Percentiles rank a stretch among this genome's conserved stretches.
phyloP scores from a whole-genome alignment of 2,888 invertebrate genomes.

The Macrophya alboannulata region DNA sequence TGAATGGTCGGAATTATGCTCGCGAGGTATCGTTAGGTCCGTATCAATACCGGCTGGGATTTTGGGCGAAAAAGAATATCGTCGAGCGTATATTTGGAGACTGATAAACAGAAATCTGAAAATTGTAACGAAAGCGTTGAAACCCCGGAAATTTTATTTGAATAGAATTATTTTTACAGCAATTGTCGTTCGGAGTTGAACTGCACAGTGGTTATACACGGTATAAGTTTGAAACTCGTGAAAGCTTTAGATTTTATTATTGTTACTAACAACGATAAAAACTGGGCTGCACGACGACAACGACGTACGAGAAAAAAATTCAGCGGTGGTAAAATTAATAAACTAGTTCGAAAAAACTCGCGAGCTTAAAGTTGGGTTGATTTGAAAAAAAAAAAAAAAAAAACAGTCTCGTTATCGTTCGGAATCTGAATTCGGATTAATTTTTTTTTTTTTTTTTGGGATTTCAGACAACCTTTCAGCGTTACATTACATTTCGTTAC shows the following conservation, averaged over 20 bases:
- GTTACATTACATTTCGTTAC: not conserved
- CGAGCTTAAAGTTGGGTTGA: not conserved
- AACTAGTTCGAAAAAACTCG: not conserved
- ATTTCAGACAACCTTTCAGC: not conserved
- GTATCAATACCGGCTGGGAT: not conserved
- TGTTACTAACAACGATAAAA: constrained; percentile 13
- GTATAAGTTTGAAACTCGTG: not conserved
- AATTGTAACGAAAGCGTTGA: not conserved
- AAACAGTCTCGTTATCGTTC: not conserved
- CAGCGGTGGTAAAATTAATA: constrained; percentile 22
- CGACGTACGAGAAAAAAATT: not conserved
- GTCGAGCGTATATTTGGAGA: not conserved
- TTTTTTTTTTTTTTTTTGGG: too few relatives aligned
- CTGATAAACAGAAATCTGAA: not conserved
- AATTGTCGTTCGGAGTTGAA: not conserved
- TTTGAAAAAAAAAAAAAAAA: not conserved
- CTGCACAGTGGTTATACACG: not conserved
- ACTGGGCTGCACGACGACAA: not conserved
- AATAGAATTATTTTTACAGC: not conserved
- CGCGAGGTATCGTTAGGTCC: not conserved
- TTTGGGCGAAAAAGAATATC: not conserved
- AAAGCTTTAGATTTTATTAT: constrained; percentile 5
- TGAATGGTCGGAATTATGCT: not conserved
- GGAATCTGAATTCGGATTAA: not conserved
- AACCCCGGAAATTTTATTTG: not conserved